A percentile compares a stretch with the other conserved stretches of the same genome.
Evolutionary conservation across 2,888 invertebrate species (phyloP).

Genomic region (Folsomia manolachei): DNA sequence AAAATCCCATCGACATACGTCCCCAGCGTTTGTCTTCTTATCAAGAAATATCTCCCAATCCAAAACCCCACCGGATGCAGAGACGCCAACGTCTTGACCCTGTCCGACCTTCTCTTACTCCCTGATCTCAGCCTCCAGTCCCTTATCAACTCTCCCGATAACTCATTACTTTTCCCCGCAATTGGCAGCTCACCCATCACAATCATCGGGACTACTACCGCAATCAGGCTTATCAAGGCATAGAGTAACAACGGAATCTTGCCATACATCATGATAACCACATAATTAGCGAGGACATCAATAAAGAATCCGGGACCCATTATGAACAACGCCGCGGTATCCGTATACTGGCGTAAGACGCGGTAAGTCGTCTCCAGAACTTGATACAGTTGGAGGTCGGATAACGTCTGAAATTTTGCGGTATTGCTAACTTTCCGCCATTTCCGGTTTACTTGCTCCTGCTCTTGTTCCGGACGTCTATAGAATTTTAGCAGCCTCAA

Average conservation of each 20-base stretch:
- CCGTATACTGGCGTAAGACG: not conserved
- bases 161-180: not conserved
- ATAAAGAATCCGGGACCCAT: not conserved
- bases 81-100: not conserved
- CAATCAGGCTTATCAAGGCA: not conserved
- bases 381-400: not conserved
- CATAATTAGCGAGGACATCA: constrained; percentile 1
- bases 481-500: not conserved
- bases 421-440: not conserved
- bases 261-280: not conserved
- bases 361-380: not conserved
- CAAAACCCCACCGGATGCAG: not conserved
- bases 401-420: not conserved
- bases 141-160: not conserved
- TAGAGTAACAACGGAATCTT: not conserved
- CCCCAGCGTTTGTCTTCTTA: not conserved
- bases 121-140: not conserved
- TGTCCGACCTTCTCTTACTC: not conserved
- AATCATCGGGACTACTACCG: not conserved
- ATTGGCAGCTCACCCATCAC: not conserved
- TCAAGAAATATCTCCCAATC: not conserved
- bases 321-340: not conserved
- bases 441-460: not conserved
- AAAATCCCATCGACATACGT: not conserved
- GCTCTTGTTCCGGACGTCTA: not conserved